Conservation (phyloP, 2,113 vertebrate genomes). For the Cyanoramphus novaezelandiae region DNA sequence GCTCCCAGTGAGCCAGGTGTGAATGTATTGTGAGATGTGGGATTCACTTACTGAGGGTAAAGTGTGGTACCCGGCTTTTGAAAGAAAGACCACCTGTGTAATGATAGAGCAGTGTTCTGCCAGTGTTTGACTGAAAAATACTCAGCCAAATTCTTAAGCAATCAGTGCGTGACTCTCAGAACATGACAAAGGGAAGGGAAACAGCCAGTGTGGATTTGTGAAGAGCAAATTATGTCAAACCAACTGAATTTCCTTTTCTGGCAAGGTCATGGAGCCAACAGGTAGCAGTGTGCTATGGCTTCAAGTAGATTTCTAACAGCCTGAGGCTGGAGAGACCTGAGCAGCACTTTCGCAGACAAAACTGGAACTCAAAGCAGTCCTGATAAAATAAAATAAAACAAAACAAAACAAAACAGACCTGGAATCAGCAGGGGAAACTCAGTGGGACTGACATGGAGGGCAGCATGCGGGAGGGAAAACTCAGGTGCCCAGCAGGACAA, state of each 20-base stretch:
- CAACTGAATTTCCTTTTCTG: neutral
- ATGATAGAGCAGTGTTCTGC: neutral
- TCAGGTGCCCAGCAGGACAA: neutral
- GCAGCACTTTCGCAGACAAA: neutral
- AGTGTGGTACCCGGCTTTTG: neutral
- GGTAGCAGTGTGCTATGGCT: neutral
- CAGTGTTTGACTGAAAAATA: neutral
- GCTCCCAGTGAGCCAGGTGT: neutral
- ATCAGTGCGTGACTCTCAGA: neutral
- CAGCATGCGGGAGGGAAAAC: neutral
- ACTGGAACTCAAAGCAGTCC: neutral
- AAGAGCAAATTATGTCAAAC: neutral
- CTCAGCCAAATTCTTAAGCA: neutral
- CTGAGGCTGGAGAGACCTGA: neutral
- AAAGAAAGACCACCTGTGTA: neutral
- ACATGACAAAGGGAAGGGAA: neutral
- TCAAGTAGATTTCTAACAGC: neutral
- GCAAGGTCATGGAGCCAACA: neutral
- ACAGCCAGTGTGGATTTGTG: rapidly evolving
- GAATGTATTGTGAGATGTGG: neutral
- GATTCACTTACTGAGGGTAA: neutral
- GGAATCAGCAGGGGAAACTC: neutral
- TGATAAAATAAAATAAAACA: neutral
- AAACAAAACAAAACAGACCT: neutral
- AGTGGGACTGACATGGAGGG: rapidly evolving